These are phyloP conservation scores for Stictonetta naevosa DNA, from an alignment of 2,113 vertebrate genomes.

Conservation along the genomic window DNA sequence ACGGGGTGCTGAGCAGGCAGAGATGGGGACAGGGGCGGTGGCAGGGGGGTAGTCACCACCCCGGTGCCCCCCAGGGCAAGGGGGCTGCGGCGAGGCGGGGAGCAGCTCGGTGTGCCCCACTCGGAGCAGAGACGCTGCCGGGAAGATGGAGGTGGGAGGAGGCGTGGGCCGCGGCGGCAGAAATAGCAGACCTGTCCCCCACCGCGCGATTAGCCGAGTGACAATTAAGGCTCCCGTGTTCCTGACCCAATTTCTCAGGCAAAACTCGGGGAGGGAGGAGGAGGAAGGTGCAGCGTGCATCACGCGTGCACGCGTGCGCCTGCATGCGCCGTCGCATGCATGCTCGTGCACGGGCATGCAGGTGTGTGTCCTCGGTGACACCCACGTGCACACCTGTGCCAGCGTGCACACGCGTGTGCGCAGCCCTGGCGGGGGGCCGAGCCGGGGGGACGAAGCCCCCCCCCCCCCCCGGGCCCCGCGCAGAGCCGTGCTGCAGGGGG, in stretches of 20 bases:
- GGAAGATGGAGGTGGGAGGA: background rate
- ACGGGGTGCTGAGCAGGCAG: fast-evolving
- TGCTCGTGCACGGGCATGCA: background rate
- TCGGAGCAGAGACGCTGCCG: fast-evolving
- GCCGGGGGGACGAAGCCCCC: too few species aligned
- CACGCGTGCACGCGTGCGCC: background rate
- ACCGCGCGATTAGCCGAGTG: background rate
- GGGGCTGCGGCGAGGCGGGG: background rate
- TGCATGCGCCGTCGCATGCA: fast-evolving
- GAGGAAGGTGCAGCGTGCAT: background rate
- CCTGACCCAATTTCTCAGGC: slow-evolving; percentile 54
- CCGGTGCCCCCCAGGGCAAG: background rate
- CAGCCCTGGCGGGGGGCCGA: background rate
- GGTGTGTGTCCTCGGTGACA: background rate
- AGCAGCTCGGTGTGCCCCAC: background rate
- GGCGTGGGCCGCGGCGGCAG: background rate
- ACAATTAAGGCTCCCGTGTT: slow-evolving; percentile 1
- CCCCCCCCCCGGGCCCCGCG: background rate
- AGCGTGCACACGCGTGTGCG: background rate
- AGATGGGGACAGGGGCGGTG: background rate
- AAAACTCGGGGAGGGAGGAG: background rate
- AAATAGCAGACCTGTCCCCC: background rate
- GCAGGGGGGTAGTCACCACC: too few species aligned
- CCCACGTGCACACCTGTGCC: background rate
- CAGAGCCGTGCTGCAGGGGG: background rate